phyloP scores from a whole-genome alignment of 53 echinoderm and acorn worm species.

The Arbacia lixula region DNA sequence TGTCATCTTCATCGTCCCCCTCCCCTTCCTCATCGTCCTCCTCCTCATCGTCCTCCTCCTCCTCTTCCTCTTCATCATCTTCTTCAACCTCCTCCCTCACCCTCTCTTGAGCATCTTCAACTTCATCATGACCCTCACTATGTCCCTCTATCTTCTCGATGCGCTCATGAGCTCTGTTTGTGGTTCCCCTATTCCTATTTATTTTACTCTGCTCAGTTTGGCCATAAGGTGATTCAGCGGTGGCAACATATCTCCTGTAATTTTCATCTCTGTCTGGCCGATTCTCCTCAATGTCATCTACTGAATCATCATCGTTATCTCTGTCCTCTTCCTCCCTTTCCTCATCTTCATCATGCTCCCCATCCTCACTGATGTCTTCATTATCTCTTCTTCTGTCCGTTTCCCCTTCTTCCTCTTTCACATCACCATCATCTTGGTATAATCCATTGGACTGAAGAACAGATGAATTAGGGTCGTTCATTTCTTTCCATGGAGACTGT shows the following conservation, averaged over 20 bases:
- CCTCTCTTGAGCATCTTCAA: background rate
- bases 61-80: constrained; percentile 5
- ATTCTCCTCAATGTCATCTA: constrained; percentile 12
- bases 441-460: too few relatives aligned
- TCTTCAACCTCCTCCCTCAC: background rate
- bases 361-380: background rate
- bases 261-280: constrained; percentile 15
- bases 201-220: too few relatives aligned
- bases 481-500: too few relatives aligned
- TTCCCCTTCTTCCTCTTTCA: constrained; percentile 29
- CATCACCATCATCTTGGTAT: background rate
- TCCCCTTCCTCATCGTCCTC: constrained; percentile 35
- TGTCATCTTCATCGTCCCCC: constrained; percentile 35
- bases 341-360: constrained; percentile 11
- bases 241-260: background rate
- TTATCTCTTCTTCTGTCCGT: background rate
- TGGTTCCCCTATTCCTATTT: too few relatives aligned
- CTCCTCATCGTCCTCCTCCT: constrained; percentile 43
- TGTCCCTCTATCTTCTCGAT: too few relatives aligned
- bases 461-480: too few relatives aligned
- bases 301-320: constrained; percentile 2
- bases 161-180: too few relatives aligned
- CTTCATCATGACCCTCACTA: constrained; percentile 13
- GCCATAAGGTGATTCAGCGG: too few relatives aligned
- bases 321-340: background rate